Evolutionary conservation across 1,140 invertebrate genomes (phyloP), one percentile per base, ranked within the genome.

Genomic region (Globodera rostochiensis): DNA sequence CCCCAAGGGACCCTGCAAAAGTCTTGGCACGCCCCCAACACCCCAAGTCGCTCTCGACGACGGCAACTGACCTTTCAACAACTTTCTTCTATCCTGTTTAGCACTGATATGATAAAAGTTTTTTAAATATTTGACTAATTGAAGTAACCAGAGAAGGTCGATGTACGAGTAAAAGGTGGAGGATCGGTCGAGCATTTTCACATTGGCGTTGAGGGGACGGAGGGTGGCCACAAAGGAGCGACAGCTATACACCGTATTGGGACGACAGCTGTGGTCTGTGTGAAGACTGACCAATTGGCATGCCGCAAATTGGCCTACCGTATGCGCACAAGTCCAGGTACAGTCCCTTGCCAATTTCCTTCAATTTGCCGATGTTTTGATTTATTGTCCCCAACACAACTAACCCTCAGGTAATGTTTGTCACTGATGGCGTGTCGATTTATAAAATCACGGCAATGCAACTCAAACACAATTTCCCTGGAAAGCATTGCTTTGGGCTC

Each of bases 261-360:
- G 88, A 50, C 81, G 69, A 80, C 88, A 89, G 46, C 82, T 85
- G 77, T 89, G 88, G 79, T 71, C 82, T 85, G 77, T 90, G 45
- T 45, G 36, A 49, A 53, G 49, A 67, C 19, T 36, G 36, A 36
- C 36, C 21, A 7, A 76, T 60, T 4, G 45, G 46, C 11, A 70
- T 45, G 9, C 49, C 13, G 11, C 6, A 45, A 3, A 46, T 9
- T 46, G 25, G 69, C 77, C 53, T 36, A 78, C 70, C 89, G 60
- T 89, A 89, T 1, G 86, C 82, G 79, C 88, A 90, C 5, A 89
- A 79, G 80, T 89, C 88, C 66, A 90, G 79, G 75, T 90, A 89
- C 6, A 89, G 80, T n/a, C 88, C 88, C 73, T 89, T 89, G 73
- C 88, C 88, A 77, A 89, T 90, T 87, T 89, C 88, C 81, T 89